These are phyloP conservation scores for Zootoca vivipara DNA, from an alignment of 2,113 vertebrate species.

Conservation along the genomic window DNA sequence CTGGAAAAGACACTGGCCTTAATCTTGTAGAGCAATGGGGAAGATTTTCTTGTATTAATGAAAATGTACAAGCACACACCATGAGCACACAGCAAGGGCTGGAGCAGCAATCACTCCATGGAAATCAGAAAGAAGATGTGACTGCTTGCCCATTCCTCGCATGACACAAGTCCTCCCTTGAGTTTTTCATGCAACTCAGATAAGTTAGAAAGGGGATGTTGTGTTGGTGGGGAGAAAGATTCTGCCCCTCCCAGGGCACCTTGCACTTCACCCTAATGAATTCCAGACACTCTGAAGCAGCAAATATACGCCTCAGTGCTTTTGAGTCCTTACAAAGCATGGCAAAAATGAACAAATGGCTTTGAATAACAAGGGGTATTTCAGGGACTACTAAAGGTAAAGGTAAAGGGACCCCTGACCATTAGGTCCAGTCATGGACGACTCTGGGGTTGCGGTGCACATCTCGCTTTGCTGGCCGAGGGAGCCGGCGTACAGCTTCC, in stretches of 20 bases:
- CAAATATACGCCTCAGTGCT: not conserved
- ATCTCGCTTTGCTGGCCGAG: too few relatives aligned
- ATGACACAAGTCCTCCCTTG: too few relatives aligned
- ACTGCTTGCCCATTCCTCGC: not conserved
- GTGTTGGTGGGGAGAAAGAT: not conserved
- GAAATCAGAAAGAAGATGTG: slow-evolving; percentile 14
- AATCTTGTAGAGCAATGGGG: slow-evolving; percentile 4
- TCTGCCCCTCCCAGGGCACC: not conserved
- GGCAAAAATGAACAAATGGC: not conserved
- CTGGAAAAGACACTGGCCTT: not conserved
- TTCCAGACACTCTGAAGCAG: not conserved
- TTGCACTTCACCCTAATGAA: not conserved
- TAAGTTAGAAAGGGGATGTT: not conserved
- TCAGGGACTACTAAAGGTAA: not conserved
- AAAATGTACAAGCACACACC: slow-evolving; percentile 4
- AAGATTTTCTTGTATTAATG: slow-evolving; percentile 17
- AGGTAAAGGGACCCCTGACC: too few relatives aligned
- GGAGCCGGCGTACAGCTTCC: too few relatives aligned
- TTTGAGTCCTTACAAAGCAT: not conserved
- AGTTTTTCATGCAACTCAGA: not conserved
- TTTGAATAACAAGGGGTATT: not conserved
- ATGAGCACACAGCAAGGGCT: not conserved
- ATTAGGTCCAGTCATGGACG: too few relatives aligned
- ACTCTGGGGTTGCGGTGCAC: too few relatives aligned
- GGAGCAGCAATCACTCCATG: not conserved